A percentile compares a stretch with the other conserved stretches of the same genome.
These are phyloP conservation scores for Naso thynnoides DNA, from an alignment of 2,797 vertebrate genomes.

Conservation along the genomic window DNA sequence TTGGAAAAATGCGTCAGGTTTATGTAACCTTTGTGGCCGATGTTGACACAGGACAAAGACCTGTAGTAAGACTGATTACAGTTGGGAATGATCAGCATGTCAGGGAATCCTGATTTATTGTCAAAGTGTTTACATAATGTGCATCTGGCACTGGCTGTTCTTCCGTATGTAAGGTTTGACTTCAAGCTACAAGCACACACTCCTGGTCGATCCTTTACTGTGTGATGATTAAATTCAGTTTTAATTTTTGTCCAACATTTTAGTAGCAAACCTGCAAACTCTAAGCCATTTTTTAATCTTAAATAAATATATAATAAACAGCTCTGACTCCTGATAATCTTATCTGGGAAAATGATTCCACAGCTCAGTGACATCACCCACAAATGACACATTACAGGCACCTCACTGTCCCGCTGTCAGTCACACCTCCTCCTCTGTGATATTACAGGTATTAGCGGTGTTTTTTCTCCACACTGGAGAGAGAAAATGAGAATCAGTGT, in stretches of 20 bases:
- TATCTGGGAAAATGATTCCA: neutral
- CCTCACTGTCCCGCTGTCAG: conserved; percentile 7
- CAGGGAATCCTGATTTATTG: neutral
- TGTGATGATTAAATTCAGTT: neutral
- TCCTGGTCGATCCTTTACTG: neutral
- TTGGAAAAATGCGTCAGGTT: no score
- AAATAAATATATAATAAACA: neutral
- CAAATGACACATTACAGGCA: conserved; percentile 17
- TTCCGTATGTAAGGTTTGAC: neutral
- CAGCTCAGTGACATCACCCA: neutral
- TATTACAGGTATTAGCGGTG: conserved; percentile 18
- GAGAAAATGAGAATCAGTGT: conserved; percentile 10
- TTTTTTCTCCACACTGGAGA: conserved; percentile 2
- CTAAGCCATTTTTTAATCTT: conserved; percentile 6
- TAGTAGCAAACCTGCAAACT: neutral
- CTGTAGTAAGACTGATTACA: no score
- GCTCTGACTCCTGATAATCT: conserved; percentile 9
- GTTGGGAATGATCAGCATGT: conserved; percentile 2
- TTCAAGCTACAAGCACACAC: neutral
- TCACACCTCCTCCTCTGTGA: conserved; percentile 29
- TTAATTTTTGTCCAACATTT: neutral
- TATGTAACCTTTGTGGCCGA: no score
- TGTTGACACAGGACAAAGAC: no score
- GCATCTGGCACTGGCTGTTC: neutral
- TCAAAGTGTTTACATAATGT: conserved; percentile 22